Conservation (phyloP, 1,140 invertebrate species). For the Parasteatoda tepidariorum region DNA sequence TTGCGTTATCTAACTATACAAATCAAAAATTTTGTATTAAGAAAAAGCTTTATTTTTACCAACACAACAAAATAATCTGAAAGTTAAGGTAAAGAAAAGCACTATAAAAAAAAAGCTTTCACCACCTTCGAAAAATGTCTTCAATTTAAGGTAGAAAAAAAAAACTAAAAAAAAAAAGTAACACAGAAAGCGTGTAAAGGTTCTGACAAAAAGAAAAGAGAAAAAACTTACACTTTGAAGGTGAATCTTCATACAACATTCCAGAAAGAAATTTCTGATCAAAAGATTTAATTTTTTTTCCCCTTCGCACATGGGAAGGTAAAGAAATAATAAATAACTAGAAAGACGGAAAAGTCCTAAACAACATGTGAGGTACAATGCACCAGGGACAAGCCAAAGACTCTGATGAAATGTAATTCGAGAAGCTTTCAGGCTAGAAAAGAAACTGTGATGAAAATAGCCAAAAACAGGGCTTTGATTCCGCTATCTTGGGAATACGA, state of each 20-base stretch:
- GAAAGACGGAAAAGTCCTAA: constrained; percentile 12
- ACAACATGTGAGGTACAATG: constrained; percentile 49
- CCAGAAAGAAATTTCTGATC: constrained; percentile 28
- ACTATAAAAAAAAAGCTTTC: no score
- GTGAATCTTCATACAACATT: not conserved
- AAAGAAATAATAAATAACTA: not conserved
- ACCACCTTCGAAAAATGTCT: no score
- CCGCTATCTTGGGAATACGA: constrained; percentile 39
- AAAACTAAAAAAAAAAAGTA: no score
- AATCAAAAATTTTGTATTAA: no score
- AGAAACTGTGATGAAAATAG: constrained; percentile 26
- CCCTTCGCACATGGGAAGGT: not conserved
- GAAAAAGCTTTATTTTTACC: no score
- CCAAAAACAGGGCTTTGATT: constrained; percentile 55
- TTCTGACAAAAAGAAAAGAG: not conserved
- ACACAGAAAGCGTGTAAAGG: no score
- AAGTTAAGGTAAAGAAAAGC: no score
- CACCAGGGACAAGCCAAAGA: constrained; percentile 12
- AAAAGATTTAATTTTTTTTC: constrained; percentile 13
- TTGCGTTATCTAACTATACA: no score
- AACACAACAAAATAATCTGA: no score
- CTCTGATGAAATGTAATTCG: constrained; percentile 53
- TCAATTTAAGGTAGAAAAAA: no score
- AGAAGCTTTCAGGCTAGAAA: constrained; percentile 15
- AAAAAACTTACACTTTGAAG: not conserved